Evolutionary conservation across 2,888 invertebrate genomes (phyloP).

Genomic region (Mythimna albipuncta): DNA sequence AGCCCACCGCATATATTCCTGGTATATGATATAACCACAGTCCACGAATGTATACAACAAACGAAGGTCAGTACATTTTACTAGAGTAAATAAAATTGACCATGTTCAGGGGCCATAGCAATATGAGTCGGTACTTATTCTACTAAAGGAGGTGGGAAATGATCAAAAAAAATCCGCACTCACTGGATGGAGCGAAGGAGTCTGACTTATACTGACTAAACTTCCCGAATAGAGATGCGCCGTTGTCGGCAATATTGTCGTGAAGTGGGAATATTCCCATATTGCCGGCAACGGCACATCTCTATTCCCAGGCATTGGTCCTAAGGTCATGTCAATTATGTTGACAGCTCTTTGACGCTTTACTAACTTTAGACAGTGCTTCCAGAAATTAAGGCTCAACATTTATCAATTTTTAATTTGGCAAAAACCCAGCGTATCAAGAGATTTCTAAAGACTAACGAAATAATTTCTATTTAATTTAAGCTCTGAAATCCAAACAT

Average conservation of each 20-base stretch:
- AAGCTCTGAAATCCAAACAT: not conserved
- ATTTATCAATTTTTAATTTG: not conserved
- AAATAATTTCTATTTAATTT: slow-evolving; percentile 1
- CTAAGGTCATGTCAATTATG: too few relatives aligned
- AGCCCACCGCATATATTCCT: slow-evolving; percentile 28
- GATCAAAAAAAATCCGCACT: too few relatives aligned
- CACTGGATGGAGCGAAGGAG: too few relatives aligned
- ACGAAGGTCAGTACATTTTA: not conserved
- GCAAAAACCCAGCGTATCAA: not conserved
- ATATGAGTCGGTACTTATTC: too few relatives aligned
- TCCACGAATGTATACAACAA: not conserved
- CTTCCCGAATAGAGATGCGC: too few relatives aligned
- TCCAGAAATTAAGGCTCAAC: not conserved
- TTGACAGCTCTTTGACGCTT: not conserved
- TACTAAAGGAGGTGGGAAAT: too few relatives aligned
- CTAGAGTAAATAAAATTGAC: not conserved
- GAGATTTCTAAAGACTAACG: not conserved
- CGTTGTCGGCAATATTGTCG: too few relatives aligned
- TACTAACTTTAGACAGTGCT: not conserved
- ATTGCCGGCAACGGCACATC: too few relatives aligned
- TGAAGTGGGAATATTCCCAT: too few relatives aligned
- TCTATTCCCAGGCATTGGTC: too few relatives aligned
- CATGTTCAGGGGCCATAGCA: not conserved
- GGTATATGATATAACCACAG: slow-evolving; percentile 18
- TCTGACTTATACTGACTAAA: too few relatives aligned